phyloP scores from a whole-genome alignment of 1,140 invertebrate genomes.

The Antheraea mylitta region DNA sequence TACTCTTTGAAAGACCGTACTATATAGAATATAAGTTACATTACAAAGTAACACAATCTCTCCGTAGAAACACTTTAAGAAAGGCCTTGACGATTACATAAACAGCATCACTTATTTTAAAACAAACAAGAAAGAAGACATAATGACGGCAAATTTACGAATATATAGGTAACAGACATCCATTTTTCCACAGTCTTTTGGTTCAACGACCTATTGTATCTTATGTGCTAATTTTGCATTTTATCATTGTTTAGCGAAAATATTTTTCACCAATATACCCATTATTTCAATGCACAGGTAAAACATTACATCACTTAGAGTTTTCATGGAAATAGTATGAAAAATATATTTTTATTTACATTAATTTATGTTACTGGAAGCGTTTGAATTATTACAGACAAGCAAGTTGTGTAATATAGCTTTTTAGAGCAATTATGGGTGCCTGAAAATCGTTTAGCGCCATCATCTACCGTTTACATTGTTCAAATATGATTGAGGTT shows the following conservation, averaged over 20 bases:
- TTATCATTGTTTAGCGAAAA: slow-evolving; percentile 55
- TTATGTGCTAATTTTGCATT: slow-evolving; percentile 61
- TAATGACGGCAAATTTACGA: background rate
- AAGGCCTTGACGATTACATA: background rate
- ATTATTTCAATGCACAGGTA: background rate
- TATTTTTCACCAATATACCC: slow-evolving; percentile 23
- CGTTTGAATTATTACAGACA: too few species aligned
- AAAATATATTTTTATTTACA: too few species aligned
- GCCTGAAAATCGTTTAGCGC: too few species aligned
- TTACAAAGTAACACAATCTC: background rate
- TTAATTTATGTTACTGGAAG: too few species aligned
- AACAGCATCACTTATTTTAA: background rate
- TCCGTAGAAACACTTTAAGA: background rate
- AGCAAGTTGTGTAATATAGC: too few species aligned
- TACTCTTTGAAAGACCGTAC: too few species aligned
- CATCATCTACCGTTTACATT: too few species aligned
- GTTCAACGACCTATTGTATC: slow-evolving; percentile 60
- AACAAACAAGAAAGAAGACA: background rate
- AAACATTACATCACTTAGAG: background rate
- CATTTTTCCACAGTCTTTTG: background rate
- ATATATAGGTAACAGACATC: background rate
- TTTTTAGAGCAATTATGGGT: too few species aligned
- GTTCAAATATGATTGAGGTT: too few species aligned
- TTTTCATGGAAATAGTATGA: background rate
- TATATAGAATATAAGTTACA: background rate